Percentiles rank a stretch among this genome's conserved stretches.
These are phyloP conservation scores for Styela clava DNA, from an alignment of 23 tunicate genomes.

Conservation along the genomic window DNA sequence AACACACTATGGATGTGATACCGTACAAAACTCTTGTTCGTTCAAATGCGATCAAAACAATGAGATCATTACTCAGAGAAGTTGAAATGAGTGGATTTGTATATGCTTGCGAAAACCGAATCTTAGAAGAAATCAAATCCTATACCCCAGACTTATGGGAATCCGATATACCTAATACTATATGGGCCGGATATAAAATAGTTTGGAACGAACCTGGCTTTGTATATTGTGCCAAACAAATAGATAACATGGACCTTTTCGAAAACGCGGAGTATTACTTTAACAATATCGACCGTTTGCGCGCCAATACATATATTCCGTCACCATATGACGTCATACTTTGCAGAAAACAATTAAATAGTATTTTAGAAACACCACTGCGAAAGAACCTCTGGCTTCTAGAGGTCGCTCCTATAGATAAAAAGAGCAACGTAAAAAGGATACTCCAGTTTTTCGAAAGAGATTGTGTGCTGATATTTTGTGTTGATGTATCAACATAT, in stretches of 20 bases:
- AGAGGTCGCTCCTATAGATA: not conserved
- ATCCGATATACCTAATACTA: not conserved
- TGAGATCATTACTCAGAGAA: not conserved
- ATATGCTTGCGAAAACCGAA: not conserved
- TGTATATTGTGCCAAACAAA: not conserved
- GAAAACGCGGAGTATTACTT: not conserved
- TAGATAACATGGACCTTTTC: not conserved
- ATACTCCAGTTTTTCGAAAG: not conserved
- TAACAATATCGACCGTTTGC: not conserved
- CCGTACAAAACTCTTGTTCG: constrained; percentile 3
- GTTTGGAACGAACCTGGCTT: not conserved
- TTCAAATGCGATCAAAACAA: not conserved
- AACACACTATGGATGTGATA: not conserved
- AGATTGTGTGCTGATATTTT: not conserved
- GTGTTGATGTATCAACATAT: constrained; percentile 10
- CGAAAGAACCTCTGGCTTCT: constrained; percentile 8
- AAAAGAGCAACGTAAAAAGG: not conserved
- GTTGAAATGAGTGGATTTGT: not conserved
- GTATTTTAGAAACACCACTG: constrained; percentile 3
- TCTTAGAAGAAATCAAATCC: not conserved
- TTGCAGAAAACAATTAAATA: constrained; percentile 10
- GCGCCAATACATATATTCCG: not conserved
- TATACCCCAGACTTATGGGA: not conserved
- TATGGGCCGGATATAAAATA: not conserved
- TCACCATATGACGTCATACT: not conserved